Base-by-base conservation (phyloP, 2,797 vertebrate genomes). In the Bradypodion pumilum region DNA sequence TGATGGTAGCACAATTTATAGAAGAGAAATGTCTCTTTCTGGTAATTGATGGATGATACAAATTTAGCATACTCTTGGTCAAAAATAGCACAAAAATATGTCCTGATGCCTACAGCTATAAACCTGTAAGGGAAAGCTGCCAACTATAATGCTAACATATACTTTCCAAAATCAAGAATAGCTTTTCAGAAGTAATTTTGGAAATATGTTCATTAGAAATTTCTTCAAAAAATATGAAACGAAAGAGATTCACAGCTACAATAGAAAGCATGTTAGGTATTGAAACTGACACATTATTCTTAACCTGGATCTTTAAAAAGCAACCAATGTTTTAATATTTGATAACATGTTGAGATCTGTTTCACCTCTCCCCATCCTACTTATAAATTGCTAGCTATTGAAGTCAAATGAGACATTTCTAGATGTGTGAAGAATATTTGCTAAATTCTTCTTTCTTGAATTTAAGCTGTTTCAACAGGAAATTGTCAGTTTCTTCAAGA, bases 21-120 rank as follows among this genome's bases (percentile, higher is more conserved):
- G 60, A 91, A 93, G 83, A 89, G 69, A 78, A 91, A 83, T 23
- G 83, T 62, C 81, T 93, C 80, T 82, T 78, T 86, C 68, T 77
- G 86, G 69, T 76, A 89, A 91, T 29, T 90, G 84, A 91, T 29
- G 90, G 85, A 73, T 90, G 69, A 89, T 88, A 88, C 94, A 95
- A 90, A 93, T 92, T 93, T 95, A 93, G 89, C 74, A 88, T 92
- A 86, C 68, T 90, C 91, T 78, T 87, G 85, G 66, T 92, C 86
- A 88, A 93, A 94, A 95, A 90, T 89, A 93, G 87, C 52, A 90
- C 69, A 74, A 89, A 88, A 88, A 91, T 89, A 83, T 70, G 81
- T 87, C 82, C 90, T 68, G 49, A 93, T 89, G 84, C 88, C 78
- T 89, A 68, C 86, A 90, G 84, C 66, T 84, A 87, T 86, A 82